These are phyloP conservation scores for Thereva unica DNA, from an alignment of 2,888 invertebrate species.

Conservation along the genomic window DNA sequence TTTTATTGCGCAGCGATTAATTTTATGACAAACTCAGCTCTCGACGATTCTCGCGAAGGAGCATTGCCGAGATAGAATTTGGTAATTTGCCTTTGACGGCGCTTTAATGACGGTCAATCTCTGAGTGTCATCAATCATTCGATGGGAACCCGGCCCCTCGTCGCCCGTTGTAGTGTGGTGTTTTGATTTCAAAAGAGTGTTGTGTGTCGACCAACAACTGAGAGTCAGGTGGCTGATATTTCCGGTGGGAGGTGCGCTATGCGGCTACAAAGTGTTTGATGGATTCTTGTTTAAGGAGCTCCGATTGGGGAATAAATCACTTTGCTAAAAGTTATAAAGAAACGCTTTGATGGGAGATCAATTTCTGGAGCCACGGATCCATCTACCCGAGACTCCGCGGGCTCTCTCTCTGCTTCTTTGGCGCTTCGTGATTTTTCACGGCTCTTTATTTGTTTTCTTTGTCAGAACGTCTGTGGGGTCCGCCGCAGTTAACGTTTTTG, in stretches of 20 bases:
- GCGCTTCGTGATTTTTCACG: too few species aligned
- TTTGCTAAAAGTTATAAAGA: not conserved
- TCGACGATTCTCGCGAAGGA: slow-evolving; percentile 12
- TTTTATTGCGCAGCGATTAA: slow-evolving; percentile 28
- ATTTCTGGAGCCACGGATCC: too few species aligned
- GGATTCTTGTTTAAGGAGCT: slow-evolving; percentile 1
- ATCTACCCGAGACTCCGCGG: too few species aligned
- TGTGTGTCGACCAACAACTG: not conserved
- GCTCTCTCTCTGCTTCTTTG: too few species aligned
- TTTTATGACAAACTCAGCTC: slow-evolving; percentile 20
- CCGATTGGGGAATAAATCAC: slow-evolving; percentile 18
- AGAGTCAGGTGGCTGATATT: slow-evolving; percentile 27
- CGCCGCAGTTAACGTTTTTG: too few species aligned
- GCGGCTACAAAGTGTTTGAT: slow-evolving; percentile 10
- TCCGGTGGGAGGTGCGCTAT: slow-evolving; percentile 17
- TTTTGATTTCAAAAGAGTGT: not conserved
- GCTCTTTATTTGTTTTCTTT: too few species aligned
- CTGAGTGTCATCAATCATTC: slow-evolving; percentile 38
- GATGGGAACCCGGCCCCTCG: not conserved
- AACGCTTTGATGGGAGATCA: too few species aligned
- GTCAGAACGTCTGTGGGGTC: too few species aligned
- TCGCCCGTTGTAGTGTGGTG: not conserved
- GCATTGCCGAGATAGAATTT: slow-evolving; percentile 6
- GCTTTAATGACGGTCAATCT: slow-evolving; percentile 39
- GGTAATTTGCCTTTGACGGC: slow-evolving; percentile 22